Percentiles rank a stretch among this genome's conserved stretches.
These are phyloP conservation scores for Taeniopygia guttata DNA, from an alignment of 2,797 vertebrate genomes.

Conservation along the genomic window DNA sequence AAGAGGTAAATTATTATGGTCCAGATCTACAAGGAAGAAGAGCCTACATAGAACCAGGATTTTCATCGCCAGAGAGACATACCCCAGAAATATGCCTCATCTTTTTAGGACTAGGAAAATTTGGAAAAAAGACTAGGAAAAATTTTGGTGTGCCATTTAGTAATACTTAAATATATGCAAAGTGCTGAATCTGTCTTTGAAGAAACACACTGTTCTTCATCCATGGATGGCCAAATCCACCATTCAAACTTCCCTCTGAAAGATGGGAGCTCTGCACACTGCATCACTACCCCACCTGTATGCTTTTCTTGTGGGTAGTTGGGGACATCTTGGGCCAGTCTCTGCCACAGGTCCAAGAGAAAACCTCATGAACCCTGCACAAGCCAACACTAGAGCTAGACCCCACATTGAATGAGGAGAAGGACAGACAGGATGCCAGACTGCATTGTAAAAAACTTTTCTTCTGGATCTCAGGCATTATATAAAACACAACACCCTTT, in stretches of 20 bases:
- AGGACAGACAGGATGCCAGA: fast-evolving
- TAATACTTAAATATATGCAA: not conserved
- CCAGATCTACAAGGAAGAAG: not conserved
- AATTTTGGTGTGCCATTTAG: not conserved
- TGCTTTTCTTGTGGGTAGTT: fast-evolving
- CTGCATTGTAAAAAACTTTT: not conserved
- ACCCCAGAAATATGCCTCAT: not conserved
- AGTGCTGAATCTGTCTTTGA: not conserved
- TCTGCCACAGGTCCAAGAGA: not conserved
- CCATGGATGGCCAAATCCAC: not conserved
- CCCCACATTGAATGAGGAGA: not conserved
- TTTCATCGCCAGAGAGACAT: not conserved
- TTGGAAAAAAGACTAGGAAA: not conserved
- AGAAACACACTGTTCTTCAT: not conserved
- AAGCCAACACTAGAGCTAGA: not conserved
- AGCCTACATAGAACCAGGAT: not conserved
- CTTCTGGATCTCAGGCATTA: not conserved
- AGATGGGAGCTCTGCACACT: not conserved
- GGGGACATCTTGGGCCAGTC: not conserved
- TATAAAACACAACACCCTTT: not conserved
- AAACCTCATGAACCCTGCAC: not conserved
- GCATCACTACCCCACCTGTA: not conserved
- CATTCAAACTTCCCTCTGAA: not conserved
- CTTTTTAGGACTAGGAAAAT: too few species aligned
- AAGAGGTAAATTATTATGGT: not conserved